phyloP scores from a whole-genome alignment of 2,113 vertebrate genomes.

The Barbus barbus region DNA sequence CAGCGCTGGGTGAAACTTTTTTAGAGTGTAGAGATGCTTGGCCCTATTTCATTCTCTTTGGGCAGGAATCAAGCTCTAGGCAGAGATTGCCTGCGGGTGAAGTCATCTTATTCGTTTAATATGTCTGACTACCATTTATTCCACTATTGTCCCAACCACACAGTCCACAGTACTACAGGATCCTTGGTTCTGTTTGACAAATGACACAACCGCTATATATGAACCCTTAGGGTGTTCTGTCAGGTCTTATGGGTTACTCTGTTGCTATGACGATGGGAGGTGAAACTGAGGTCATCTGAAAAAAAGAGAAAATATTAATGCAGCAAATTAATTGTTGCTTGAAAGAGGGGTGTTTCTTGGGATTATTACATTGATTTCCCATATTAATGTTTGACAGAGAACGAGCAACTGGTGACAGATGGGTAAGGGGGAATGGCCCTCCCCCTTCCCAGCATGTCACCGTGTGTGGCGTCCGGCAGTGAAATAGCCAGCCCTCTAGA shows the following conservation, averaged over 20 bases:
- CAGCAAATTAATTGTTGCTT: constrained; percentile 3
- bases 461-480: background rate
- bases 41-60: constrained; percentile 16
- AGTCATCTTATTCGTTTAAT: constrained; percentile 4
- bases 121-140: constrained; percentile 20
- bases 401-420: constrained; percentile 33
- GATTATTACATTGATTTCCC: constrained; percentile 41
- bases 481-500: constrained; percentile 22
- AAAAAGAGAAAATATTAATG: background rate
- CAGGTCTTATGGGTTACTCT: constrained; percentile 28
- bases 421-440: background rate
- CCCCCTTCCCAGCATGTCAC: background rate
- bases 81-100: background rate
- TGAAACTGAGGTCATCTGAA: constrained; percentile 63
- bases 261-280: constrained; percentile 78
- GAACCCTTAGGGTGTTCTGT: constrained; percentile 7
- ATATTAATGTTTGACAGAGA: constrained; percentile 31
- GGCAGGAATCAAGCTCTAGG: background rate
- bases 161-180: background rate
- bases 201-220: background rate
- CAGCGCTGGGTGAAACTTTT: too few relatives aligned
- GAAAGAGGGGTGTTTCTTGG: background rate
- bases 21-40: background rate
- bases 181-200: constrained; percentile 25
- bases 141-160: background rate